Conservation (phyloP, 2,888 invertebrate species). For the Andrena dorsata region DNA sequence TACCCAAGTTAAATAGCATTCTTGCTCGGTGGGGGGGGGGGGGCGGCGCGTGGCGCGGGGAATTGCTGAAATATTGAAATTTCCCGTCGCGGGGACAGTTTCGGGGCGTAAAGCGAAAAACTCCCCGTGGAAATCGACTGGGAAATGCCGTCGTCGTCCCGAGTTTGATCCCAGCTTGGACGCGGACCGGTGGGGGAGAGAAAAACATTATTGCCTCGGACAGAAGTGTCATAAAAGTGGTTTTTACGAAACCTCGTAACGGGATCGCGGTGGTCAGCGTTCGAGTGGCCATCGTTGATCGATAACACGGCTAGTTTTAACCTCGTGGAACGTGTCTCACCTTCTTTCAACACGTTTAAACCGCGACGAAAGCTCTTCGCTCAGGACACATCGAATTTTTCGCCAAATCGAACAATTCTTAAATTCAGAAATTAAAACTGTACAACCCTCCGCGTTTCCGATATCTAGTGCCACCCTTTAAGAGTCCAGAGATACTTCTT, state of each 20-base stretch:
- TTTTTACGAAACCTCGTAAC: background rate
- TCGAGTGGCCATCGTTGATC: background rate
- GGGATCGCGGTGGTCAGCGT: background rate
- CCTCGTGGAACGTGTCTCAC: too few relatives aligned
- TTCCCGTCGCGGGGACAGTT: background rate
- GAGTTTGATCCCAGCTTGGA: conserved; percentile 21
- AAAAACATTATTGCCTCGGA: conserved; percentile 10
- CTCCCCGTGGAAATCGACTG: conserved; percentile 55
- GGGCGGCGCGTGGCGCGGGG: background rate
- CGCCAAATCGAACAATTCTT: too few relatives aligned
- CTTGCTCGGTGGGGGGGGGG: too few relatives aligned
- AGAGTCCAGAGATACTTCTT: background rate
- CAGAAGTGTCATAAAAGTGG: conserved; percentile 12
- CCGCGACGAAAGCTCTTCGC: too few relatives aligned
- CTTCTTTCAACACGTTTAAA: too few relatives aligned
- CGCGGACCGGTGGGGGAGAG: background rate
- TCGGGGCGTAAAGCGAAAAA: conserved; percentile 29
- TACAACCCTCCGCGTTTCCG: too few relatives aligned
- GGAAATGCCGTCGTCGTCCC: conserved; percentile 29
- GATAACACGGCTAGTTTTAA: background rate
- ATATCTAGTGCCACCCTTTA: too few relatives aligned
- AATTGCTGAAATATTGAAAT: conserved; percentile 9
- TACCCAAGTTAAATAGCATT: too few relatives aligned
- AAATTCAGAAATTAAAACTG: too few relatives aligned
- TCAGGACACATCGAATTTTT: too few relatives aligned